Conservation (phyloP, 2,797 vertebrate species). For the Typhlichthys subterraneus region DNA sequence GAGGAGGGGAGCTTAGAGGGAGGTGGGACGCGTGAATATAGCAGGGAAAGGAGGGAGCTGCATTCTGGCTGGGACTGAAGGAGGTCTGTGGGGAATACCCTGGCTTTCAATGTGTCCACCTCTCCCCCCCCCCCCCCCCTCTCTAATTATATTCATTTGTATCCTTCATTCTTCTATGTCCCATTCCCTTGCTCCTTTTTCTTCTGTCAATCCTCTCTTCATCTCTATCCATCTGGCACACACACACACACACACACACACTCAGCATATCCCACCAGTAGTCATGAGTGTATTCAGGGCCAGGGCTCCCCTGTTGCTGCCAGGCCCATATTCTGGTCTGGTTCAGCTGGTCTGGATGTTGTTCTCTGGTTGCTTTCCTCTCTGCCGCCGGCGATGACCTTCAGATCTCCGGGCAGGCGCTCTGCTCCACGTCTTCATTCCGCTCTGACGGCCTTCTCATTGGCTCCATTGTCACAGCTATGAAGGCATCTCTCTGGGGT, state of each 20-base stretch:
- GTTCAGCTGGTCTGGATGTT: slow-evolving; percentile 16
- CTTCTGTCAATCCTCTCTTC: too few relatives aligned
- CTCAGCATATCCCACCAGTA: slow-evolving; percentile 2
- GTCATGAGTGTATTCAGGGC: slow-evolving; percentile 20
- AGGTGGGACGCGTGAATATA: slow-evolving; percentile 37
- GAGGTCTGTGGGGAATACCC: slow-evolving; percentile 44
- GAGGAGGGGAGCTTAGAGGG: slow-evolving; percentile 42
- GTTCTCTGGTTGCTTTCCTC: slow-evolving; percentile 43
- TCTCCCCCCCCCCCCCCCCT: neutral
- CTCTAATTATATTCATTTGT: neutral
- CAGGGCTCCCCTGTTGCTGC: slow-evolving; percentile 38
- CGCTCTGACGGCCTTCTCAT: slow-evolving; percentile 11
- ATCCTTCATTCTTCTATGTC: neutral
- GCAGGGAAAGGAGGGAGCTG: slow-evolving; percentile 44
- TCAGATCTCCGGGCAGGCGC: slow-evolving; percentile 40
- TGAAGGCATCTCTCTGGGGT: slow-evolving; percentile 4
- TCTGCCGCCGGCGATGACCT: slow-evolving; percentile 18
- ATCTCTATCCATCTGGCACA: neutral
- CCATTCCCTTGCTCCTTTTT: too few relatives aligned
- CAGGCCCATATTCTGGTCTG: slow-evolving; percentile 52
- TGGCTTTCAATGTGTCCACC: slow-evolving; percentile 8
- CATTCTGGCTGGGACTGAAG: slow-evolving; percentile 76
- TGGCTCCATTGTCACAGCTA: slow-evolving; percentile 30
- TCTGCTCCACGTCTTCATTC: slow-evolving; percentile 44
- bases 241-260: too few relatives aligned